Evolutionary conservation across 1,140 invertebrate genomes (phyloP).

Genomic region (Protaetia brevitarsis): DNA sequence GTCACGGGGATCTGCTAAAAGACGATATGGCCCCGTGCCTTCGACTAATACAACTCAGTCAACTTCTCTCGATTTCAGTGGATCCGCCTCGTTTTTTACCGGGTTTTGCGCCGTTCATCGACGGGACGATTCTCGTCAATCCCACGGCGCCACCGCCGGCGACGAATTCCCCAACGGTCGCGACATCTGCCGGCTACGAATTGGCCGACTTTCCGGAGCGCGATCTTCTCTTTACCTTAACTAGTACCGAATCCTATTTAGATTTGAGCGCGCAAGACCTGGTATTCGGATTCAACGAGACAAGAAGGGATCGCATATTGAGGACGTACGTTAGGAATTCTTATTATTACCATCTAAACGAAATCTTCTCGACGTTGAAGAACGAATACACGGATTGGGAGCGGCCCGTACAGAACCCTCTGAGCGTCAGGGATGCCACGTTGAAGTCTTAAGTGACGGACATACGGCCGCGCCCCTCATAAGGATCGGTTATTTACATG

Average conservation of each 20-base stretch:
- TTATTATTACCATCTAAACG: constrained; percentile 85
- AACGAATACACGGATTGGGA: constrained; percentile 95
- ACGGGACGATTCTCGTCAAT: constrained; percentile 73
- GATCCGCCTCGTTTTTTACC: constrained; percentile 78
- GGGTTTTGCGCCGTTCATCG: constrained; percentile 85
- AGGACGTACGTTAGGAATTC: constrained; percentile 85
- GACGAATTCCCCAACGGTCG: constrained; percentile 44
- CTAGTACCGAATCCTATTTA: constrained; percentile 67
- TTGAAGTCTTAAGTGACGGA: constrained; percentile 80
- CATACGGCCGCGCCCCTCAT: constrained; percentile 81
- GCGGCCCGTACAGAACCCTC: constrained; percentile 67
- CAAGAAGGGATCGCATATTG: constrained; percentile 76
- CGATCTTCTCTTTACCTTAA: constrained; percentile 74
- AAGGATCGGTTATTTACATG: constrained; percentile 76
- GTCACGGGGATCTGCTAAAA: constrained; percentile 70
- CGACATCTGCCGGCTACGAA: constrained; percentile 66
- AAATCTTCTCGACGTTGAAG: constrained; percentile 85
- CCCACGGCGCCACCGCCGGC: constrained; percentile 46
- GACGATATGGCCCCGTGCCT: constrained; percentile 83
- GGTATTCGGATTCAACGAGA: constrained; percentile 83
- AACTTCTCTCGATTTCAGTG: constrained; percentile 66
- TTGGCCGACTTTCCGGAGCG: constrained; percentile 79
- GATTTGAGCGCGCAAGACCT: constrained; percentile 73
- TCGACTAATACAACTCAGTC: constrained; percentile 66
- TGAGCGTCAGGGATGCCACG: constrained; percentile 72